phyloP scores from a whole-genome alignment of 2,113 vertebrate species.

The Seriola quinqueradiata region DNA sequence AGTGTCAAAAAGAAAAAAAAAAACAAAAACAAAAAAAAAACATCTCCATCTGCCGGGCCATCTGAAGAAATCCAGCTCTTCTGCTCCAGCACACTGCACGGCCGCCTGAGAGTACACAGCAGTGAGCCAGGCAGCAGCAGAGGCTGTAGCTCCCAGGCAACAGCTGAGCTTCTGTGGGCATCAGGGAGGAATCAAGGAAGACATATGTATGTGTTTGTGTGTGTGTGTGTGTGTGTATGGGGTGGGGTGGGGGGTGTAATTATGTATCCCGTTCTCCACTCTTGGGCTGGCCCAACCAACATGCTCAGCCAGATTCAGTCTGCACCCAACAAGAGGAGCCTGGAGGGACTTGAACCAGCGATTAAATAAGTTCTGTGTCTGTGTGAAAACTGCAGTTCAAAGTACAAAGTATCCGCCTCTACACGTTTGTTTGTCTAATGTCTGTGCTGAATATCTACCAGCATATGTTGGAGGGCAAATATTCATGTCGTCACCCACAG shows the following conservation, averaged over 20 bases:
- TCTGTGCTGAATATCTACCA: neutral
- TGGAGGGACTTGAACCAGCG: constrained; percentile 48
- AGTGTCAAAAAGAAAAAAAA: constrained; percentile 36
- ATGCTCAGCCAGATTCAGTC: constrained; percentile 65
- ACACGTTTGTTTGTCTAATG: neutral
- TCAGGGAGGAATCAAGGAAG: constrained; percentile 49
- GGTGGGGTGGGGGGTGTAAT: constrained; percentile 44
- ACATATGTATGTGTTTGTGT: constrained; percentile 10
- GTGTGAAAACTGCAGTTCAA: neutral
- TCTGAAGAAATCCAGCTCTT: constrained; percentile 72
- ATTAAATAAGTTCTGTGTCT: constrained; percentile 51
- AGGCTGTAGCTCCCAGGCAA: constrained; percentile 73
- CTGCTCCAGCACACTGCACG: constrained; percentile 55
- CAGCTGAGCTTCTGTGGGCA: constrained; percentile 79
- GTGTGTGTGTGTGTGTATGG: constrained; percentile 7
- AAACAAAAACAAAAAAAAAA: neutral
- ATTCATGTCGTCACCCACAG: neutral
- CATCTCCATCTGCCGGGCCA: constrained; percentile 70
- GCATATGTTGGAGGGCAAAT: neutral
- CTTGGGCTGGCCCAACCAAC: constrained; percentile 58
- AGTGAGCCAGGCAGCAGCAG: constrained; percentile 63
- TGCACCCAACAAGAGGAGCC: constrained; percentile 43
- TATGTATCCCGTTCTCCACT: constrained; percentile 61
- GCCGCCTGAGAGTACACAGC: constrained; percentile 51
- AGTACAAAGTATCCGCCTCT: constrained; percentile 7